Evolutionary conservation across 2,113 vertebrate genomes (phyloP), one percentile per base, ranked within the genome.

Genomic region (Siniperca knerii): DNA sequence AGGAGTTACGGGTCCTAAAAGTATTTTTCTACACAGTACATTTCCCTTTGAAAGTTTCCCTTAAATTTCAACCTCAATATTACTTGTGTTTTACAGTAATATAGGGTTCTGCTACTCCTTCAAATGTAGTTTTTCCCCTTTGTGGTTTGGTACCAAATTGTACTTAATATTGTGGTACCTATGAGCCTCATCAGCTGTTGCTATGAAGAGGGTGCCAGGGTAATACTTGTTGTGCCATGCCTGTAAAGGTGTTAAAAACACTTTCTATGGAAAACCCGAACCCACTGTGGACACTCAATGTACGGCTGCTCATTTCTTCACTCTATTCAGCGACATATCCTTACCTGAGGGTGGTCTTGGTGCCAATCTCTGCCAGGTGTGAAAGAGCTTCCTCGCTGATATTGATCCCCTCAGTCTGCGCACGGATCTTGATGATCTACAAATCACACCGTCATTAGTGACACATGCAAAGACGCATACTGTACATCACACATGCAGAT

Each of bases 371-470:
- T 55, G 97, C 97, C 69, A 99, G 94, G 86, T 98, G 98, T 84
- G 96, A 93, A 25, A 99, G 93, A 4, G 98, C 97, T 75, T 99
- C 98, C 84, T 99, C 98, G 1, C 97, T 98, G 89, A 97, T 97
- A 83, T 93, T 97, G 89, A 99, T 98, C 25, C 97, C 96, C 84
- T 99, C 98, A 0, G 96, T 99, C 95, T 99, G 98, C 74, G 98
- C 96, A 23, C 98, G 97, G 87, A 99, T 98, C 92, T 99, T 99
- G 89, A 99, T 97, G 86, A 99, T 99, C 98, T 99, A 90, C 85
- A 86, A 76, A 85, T 70, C 42, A 46, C 20, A 46, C 0, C 0
- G 11, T 77, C 0, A 40, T 89, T n/a, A 87, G 70, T 8, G 18
- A 78, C 11, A 8, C 10, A 11, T 9, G 7, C 48, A 57, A 35